Evolutionary conservation across 2,797 vertebrate species (phyloP).

Genomic region (Pteropus rufus): DNA sequence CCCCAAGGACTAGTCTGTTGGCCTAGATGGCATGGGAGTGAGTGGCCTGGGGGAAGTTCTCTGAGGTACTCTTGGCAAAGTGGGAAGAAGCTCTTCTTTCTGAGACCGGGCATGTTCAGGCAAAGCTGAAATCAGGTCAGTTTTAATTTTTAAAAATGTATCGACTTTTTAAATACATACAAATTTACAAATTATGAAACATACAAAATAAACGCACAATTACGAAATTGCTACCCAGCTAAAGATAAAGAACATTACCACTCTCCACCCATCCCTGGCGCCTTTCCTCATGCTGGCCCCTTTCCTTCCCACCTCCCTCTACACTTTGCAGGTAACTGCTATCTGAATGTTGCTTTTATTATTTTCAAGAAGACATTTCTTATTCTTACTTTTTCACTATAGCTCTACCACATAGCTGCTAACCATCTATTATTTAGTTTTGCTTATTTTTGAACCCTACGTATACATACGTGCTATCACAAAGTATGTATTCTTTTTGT

Average conservation of each 20-base stretch:
- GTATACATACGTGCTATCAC: neutral
- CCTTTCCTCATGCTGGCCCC: fast-evolving
- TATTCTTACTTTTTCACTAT: neutral
- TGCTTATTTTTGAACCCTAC: neutral
- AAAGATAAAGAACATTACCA: neutral
- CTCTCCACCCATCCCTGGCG: too few relatives aligned
- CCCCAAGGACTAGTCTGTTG: too few relatives aligned
- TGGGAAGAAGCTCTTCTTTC: neutral
- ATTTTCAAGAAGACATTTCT: neutral
- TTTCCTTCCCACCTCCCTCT: neutral
- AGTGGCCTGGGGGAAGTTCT: neutral
- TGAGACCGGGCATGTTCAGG: neutral
- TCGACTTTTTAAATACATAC: neutral
- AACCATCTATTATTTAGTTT: neutral
- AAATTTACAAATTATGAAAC: neutral
- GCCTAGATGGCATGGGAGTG: neutral
- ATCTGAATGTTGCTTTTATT: neutral
- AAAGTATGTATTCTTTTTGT: neutral
- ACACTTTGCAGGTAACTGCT: neutral
- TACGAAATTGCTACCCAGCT: neutral
- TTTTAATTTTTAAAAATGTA: neutral
- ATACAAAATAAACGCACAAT: neutral
- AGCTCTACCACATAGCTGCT: neutral
- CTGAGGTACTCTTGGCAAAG: neutral
- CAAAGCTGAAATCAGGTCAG: neutral